A percentile compares a stretch with the other conserved stretches of the same genome.
Conservation (phyloP, 2,113 vertebrate genomes). For the Zosterops hypoxanthus region DNA sequence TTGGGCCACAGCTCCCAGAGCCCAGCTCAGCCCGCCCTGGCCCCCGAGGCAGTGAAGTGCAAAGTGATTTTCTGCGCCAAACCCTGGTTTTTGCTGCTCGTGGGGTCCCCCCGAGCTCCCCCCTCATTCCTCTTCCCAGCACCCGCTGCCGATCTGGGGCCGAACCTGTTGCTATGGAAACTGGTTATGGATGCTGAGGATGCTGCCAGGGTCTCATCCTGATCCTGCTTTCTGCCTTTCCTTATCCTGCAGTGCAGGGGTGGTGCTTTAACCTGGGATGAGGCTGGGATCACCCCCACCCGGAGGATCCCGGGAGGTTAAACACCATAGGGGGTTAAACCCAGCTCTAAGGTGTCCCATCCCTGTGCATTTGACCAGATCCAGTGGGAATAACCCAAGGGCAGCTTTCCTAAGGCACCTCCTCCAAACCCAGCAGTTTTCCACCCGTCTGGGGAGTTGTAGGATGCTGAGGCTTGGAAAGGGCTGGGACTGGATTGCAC, state of each 20-base stretch:
- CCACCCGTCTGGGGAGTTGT: background rate
- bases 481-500: background rate
- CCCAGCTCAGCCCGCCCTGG: background rate
- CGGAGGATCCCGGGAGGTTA: fast-evolving
- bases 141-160: background rate
- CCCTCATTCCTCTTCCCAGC: background rate
- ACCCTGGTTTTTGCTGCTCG: fast-evolving
- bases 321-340: fast-evolving
- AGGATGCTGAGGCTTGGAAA: background rate
- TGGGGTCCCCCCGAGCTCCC: background rate
- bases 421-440: background rate
- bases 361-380: fast-evolving
- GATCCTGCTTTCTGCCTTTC: background rate
- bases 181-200: background rate
- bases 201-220: background rate
- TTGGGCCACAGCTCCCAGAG: background rate
- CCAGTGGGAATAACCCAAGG: background rate
- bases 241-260: fast-evolving
- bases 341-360: fast-evolving
- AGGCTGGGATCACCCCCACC: background rate
- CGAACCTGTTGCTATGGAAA: background rate
- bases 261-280: fast-evolving
- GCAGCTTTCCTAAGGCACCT: background rate
- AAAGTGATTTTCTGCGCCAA: background rate
- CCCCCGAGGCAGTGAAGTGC: fast-evolving